phyloP scores from a whole-genome alignment of 2,888 invertebrate genomes.

The Taenaris catops region DNA sequence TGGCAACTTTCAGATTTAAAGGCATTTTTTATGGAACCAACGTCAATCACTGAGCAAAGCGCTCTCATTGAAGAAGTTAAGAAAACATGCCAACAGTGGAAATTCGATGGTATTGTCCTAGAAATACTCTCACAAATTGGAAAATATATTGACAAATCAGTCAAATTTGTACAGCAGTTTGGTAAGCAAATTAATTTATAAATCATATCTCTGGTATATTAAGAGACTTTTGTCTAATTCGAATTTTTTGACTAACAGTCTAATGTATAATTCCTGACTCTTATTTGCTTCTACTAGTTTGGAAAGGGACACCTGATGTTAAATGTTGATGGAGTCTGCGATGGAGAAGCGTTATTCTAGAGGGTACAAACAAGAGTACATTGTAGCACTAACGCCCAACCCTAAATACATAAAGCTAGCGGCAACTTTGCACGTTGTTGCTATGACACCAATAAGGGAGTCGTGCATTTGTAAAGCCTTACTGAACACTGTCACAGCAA shows the following conservation, averaged over 20 bases:
- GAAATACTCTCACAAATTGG: slow-evolving; percentile 91
- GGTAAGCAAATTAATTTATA: too few relatives aligned
- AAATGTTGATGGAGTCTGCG: too few relatives aligned
- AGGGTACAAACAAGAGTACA: too few relatives aligned
- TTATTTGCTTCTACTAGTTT: too few relatives aligned
- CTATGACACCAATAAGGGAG: slow-evolving; percentile 61
- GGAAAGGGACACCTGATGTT: too few relatives aligned
- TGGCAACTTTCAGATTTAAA: slow-evolving; percentile 89
- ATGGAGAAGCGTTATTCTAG: too few relatives aligned
- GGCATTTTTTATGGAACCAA: slow-evolving; percentile 82
- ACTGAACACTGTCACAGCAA: slow-evolving; percentile 66
- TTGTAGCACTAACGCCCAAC: too few relatives aligned
- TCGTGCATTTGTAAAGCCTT: slow-evolving; percentile 67
- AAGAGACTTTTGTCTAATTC: too few relatives aligned
- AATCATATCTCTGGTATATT: too few relatives aligned
- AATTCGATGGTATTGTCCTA: slow-evolving; percentile 93
- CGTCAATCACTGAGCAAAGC: slow-evolving; percentile 82
- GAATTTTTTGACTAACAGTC: too few relatives aligned
- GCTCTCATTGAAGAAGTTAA: slow-evolving; percentile 85
- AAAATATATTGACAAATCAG: slow-evolving; percentile 84
- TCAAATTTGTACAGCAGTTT: slow-evolving; percentile 82
- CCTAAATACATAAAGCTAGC: slow-evolving; percentile 63
- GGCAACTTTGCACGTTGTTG: slow-evolving; percentile 62
- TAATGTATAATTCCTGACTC: too few relatives aligned
- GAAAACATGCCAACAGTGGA: slow-evolving; percentile 85